Percentiles rank a stretch among this genome's conserved stretches.
Conservation (phyloP, 92 coral and sea anemone genomes). For the Zoanthus solanderi region DNA sequence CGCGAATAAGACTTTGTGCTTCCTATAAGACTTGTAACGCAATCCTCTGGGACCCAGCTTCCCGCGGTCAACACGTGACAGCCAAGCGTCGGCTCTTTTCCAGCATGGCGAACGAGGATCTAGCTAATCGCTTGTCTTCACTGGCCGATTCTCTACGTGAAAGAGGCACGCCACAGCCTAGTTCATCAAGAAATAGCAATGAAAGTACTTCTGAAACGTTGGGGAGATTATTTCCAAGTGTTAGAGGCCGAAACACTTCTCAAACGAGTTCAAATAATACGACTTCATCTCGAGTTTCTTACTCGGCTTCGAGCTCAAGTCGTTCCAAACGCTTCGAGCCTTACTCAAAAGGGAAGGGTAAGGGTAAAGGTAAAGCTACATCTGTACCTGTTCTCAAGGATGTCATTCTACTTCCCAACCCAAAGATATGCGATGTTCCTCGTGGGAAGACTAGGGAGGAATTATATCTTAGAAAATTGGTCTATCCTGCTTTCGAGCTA, state of each 20-base stretch:
- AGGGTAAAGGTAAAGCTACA: slow-evolving; percentile 45
- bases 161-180: slow-evolving; percentile 25
- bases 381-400: slow-evolving; percentile 66
- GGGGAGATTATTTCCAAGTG: slow-evolving; percentile 18
- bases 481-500: slow-evolving; percentile 55
- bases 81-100: slow-evolving; percentile 27
- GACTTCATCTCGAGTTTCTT: slow-evolving; percentile 29
- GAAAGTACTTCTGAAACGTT: slow-evolving; percentile 38
- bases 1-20: slow-evolving; percentile 16
- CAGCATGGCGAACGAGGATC: slow-evolving; percentile 24
- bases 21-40: slow-evolving; percentile 7
- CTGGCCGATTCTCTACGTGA: slow-evolving; percentile 31
- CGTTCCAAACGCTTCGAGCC: slow-evolving; percentile 51
- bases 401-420: slow-evolving; percentile 68
- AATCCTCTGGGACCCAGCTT: slow-evolving; percentile 17
- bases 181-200: slow-evolving; percentile 19
- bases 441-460: slow-evolving; percentile 67
- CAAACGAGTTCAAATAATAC: slow-evolving; percentile 22
- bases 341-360: slow-evolving; percentile 49
- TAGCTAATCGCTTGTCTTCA: slow-evolving; percentile 19
- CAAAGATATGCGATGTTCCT: slow-evolving; percentile 61
- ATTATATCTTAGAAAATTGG: slow-evolving; percentile 57
- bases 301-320: slow-evolving; percentile 36
- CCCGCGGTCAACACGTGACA: slow-evolving; percentile 13
- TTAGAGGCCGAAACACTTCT: slow-evolving; percentile 18